Evolutionary conservation across 92 coral and sea anemone genomes (phyloP), one percentile per base, ranked within the genome.

Genomic region (Phenganax stokvisi): DNA sequence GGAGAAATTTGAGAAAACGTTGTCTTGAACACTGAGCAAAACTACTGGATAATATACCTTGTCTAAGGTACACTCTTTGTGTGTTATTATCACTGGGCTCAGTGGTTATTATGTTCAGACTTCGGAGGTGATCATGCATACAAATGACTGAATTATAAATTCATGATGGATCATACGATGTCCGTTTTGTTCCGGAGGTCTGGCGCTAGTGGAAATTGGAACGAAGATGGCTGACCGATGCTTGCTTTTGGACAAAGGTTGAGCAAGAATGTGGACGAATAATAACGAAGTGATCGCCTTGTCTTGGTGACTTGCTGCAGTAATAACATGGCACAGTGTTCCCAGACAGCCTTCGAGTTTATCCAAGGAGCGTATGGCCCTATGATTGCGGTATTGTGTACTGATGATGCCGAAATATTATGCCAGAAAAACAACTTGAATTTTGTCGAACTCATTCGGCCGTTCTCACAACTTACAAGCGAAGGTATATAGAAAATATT

Each of bases 311-410:
- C 13, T 31, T 78, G 61, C 51, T 54, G 20, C 28, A 12, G 25
- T 7, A 5, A 11, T 29, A 63, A 11, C 56, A 93, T 93, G 98
- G 97, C 98, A 69, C 91, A 90, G 85, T 93, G 98, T 75, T 92
- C 98, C 10, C 98, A 93, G 76, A 93, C 92, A 29, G 92, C 98
- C 51, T 79, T 85, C 72, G 97, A 93, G 80, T 92, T 93, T 57
- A 80, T 93, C 54, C 97, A 93, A 75, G 93, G 97, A 47, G 98
- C 93, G 57, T 93, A 89, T 79, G 90, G 98, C 57, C 98, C 98
- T 0, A 91, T 91, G 88, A 88, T 93, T 54, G 98, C 98, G 29
- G 98, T 93, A 47, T 87, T 93, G 85, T 93, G 94, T 80, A 93
- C 97, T 69, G 98, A 93, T 12, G 98, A 93, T 85, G 98, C 97